Conservation (phyloP, 2,888 invertebrate species). For the Prosopocoilus inquinatus region DNA sequence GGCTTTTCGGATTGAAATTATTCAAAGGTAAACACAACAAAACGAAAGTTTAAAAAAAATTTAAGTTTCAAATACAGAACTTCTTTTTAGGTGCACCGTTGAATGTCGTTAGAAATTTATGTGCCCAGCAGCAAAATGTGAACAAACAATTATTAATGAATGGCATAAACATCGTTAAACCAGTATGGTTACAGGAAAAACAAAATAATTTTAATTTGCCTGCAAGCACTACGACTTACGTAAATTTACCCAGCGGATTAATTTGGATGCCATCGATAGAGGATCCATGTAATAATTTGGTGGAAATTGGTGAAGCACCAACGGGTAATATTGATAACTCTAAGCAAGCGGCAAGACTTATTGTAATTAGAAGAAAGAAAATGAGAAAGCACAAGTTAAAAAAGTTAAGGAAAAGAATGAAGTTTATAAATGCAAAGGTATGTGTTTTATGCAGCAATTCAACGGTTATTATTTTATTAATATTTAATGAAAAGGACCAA, state of each 20-base stretch:
- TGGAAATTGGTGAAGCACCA: slow-evolving; percentile 36
- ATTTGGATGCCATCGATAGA: slow-evolving; percentile 11
- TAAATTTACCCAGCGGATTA: slow-evolving; percentile 36
- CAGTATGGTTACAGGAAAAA: slow-evolving; percentile 41
- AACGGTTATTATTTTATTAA: no score
- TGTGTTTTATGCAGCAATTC: no score
- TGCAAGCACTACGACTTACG: slow-evolving; percentile 22
- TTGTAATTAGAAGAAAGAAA: slow-evolving; percentile 76
- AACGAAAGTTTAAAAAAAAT: background rate
- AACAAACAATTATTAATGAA: background rate
- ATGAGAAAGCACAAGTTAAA: slow-evolving; percentile 85
- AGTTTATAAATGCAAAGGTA: slow-evolving; percentile 72
- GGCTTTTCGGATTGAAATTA: slow-evolving; percentile 11
- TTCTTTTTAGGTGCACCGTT: slow-evolving; percentile 8
- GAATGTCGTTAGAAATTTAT: slow-evolving; percentile 1
- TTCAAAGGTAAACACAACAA: slow-evolving; percentile 8
- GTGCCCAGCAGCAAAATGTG: slow-evolving; percentile 1
- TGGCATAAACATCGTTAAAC: slow-evolving; percentile 21
- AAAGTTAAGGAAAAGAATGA: slow-evolving; percentile 78
- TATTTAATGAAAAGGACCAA: no score
- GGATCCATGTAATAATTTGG: slow-evolving; percentile 5
- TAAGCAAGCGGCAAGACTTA: slow-evolving; percentile 70
- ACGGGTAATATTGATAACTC: slow-evolving; percentile 42
- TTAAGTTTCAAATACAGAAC: background rate
- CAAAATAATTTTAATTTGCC: slow-evolving; percentile 39